Base-by-base conservation (phyloP, 2,888 invertebrate species). In the Drosophila borborema region DNA sequence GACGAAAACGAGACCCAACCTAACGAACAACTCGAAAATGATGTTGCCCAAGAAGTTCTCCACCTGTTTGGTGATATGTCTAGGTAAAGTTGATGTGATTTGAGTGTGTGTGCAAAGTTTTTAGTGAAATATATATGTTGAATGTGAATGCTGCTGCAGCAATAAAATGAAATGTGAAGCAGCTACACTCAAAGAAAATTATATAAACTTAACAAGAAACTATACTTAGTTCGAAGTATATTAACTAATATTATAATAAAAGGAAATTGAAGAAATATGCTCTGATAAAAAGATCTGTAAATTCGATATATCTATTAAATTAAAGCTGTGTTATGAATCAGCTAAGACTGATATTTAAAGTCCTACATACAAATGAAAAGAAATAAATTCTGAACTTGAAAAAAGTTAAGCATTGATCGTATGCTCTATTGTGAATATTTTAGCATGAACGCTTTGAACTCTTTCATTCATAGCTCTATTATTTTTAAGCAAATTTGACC, bases 11-110 rank as follows among this genome's bases (percentile, higher is more conserved):
- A 34, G 20, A 16, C 20, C 69, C 51, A 41, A 72, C 4, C 14
- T 6, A 71, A 69, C 65, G 64, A 81, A 41, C 41, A 41, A 41
- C 10, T 28, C 55, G 41, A 86, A 20, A 83, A 92, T 91, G 91
- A 89, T 87, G 77, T 77, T 83, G 74, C 51, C 82, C 36, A 92
- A 89, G 72, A 91, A 87, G 71, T 84, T 63, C 46, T 84, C 90
- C 61, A 88, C 92, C 51, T 91, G 86, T 65, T 80, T 91, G 78
- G 77, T 92, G 81, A 89, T 92, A 63, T 86, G 90, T 69, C 71
- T 91, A 61, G 90, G 91, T 91, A 92, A 81, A 82, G 72, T 88
- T 81, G 18, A 66, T 70, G 45, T 40, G 36, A 63, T 38, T 65
- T 14, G 59, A 59, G 45, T 62, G 20, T 61, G 53, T 55, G 23